A percentile compares a stretch with the other conserved stretches of the same genome.
Evolutionary conservation across 1,140 invertebrate species (phyloP).

Genomic region (Maniola jurtina): DNA sequence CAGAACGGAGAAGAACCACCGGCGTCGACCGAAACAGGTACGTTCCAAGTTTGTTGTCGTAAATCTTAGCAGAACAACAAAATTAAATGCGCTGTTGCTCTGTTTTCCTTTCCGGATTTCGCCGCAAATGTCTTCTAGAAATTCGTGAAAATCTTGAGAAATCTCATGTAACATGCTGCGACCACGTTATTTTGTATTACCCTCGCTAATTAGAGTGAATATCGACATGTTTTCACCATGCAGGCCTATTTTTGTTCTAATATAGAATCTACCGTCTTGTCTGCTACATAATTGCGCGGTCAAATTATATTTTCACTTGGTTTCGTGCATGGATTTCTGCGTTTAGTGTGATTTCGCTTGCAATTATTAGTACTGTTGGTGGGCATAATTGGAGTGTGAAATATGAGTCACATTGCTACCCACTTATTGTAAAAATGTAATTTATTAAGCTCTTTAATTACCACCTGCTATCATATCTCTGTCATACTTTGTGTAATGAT

Average conservation of each 20-base stretch:
- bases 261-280: not conserved
- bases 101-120: conserved; percentile 50
- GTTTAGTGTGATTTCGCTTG: conserved; percentile 65
- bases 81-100: conserved; percentile 44
- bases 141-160: conserved; percentile 14
- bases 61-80: conserved; percentile 50
- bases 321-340: conserved; percentile 61
- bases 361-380: conserved; percentile 68
- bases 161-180: conserved; percentile 17
- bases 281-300: conserved; percentile 37
- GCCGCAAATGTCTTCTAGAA: conserved; percentile 31
- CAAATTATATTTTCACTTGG: conserved; percentile 63
- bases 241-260: not conserved
- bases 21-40: conserved; percentile 57
- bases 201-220: conserved; percentile 30
- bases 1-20: conserved; percentile 69
- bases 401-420: conserved; percentile 69
- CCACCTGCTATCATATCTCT: conserved; percentile 12
- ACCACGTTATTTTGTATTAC: conserved; percentile 50
- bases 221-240: too few relatives aligned
- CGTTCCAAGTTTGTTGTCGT: conserved; percentile 61
- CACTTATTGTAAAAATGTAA: conserved; percentile 66
- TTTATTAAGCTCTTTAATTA: conserved; percentile 51
- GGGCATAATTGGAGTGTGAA: conserved; percentile 76
- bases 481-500: conserved; percentile 15